phyloP scores from a whole-genome alignment of 2,888 invertebrate genomes.

The Slavum lentiscoides region DNA sequence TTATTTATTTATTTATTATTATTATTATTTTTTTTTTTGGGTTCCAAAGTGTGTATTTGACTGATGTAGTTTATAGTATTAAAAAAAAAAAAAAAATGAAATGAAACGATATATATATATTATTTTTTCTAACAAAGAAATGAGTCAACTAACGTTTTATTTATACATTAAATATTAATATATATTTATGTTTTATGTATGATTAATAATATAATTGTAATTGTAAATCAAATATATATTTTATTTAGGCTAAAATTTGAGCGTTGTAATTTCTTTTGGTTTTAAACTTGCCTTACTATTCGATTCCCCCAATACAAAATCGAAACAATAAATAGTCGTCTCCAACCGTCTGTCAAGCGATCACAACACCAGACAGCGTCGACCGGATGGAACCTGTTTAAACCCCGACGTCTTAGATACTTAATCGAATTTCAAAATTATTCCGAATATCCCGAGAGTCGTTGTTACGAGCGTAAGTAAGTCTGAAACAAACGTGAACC shows the following conservation, averaged over 20 bases:
- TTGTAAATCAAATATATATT: constrained; percentile 46
- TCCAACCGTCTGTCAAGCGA: too few relatives aligned
- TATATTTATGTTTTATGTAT: constrained; percentile 36
- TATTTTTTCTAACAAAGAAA: constrained; percentile 36
- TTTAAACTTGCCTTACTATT: too few relatives aligned
- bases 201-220: constrained; percentile 32
- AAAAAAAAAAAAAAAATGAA: constrained; percentile 6
- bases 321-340: too few relatives aligned
- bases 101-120: constrained; percentile 14
- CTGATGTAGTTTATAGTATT: constrained; percentile 51
- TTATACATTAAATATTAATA: constrained; percentile 36
- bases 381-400: too few relatives aligned
- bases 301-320: too few relatives aligned
- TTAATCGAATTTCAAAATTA: too few relatives aligned
- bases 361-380: too few relatives aligned
- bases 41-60: constrained; percentile 51
- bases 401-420: too few relatives aligned
- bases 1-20: constrained; percentile 1
- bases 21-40: constrained; percentile 31
- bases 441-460: too few relatives aligned
- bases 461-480: too few relatives aligned
- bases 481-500: too few relatives aligned
- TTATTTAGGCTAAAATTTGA: constrained; percentile 22
- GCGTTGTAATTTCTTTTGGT: too few relatives aligned
- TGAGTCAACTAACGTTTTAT: constrained; percentile 48